Conservation (phyloP, 1,140 invertebrate genomes). For the Colletes latitarsis region DNA sequence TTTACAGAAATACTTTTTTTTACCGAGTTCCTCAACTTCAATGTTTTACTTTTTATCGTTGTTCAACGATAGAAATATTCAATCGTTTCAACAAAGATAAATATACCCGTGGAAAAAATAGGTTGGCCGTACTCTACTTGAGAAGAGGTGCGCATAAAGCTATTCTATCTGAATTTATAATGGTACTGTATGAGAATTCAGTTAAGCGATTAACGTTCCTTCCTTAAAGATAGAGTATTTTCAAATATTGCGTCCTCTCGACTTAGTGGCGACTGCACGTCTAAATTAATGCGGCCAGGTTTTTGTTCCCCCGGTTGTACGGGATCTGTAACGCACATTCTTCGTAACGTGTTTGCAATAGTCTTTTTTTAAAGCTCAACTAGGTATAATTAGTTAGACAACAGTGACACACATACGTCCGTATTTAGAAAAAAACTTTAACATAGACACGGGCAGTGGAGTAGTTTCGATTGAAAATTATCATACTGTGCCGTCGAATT, state of each 20-base stretch:
- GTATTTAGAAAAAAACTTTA: background rate
- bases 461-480: background rate
- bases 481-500: background rate
- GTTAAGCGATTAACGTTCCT: too few relatives aligned
- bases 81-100: background rate
- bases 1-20: background rate
- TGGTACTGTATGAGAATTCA: too few relatives aligned
- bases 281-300: too few relatives aligned
- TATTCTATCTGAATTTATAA: too few relatives aligned
- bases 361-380: background rate
- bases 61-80: background rate
- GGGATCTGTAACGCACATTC: too few relatives aligned
- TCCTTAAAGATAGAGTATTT: too few relatives aligned
- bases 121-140: too few relatives aligned
- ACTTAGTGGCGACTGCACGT: too few relatives aligned
- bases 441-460: background rate
- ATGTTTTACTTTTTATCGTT: background rate
- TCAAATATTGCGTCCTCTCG: too few relatives aligned
- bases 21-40: background rate
- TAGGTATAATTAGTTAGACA: background rate
- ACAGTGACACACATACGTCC: slow-evolving; percentile 3
- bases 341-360: too few relatives aligned
- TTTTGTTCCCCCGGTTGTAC: too few relatives aligned
- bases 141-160: too few relatives aligned
- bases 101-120: background rate